Evolutionary conservation across 2,113 vertebrate species (phyloP).

Genomic region (Chamaea fasciata): DNA sequence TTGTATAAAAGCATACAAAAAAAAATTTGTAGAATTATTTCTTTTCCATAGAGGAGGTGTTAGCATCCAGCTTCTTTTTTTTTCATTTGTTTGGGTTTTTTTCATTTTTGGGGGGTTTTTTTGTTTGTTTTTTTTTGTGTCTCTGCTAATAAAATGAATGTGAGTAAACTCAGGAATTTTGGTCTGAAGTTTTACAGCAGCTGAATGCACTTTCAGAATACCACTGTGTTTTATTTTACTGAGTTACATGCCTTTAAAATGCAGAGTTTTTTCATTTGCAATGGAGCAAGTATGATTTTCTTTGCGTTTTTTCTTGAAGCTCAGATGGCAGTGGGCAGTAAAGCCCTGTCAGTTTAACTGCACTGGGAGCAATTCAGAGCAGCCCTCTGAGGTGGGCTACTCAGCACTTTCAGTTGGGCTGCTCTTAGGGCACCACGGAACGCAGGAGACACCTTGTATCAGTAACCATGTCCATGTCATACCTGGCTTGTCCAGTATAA

Average conservation of each 20-base stretch:
- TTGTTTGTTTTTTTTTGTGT: neutral
- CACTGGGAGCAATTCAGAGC: neutral
- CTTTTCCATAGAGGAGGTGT: neutral
- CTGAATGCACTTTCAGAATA: neutral
- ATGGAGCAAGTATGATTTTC: neutral
- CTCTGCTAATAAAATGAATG: neutral
- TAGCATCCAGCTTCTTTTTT: neutral
- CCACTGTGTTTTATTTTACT: neutral
- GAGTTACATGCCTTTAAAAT: neutral
- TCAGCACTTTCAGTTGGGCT: neutral
- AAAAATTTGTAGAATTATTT: neutral
- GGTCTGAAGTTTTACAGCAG: neutral
- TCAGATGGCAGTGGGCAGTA: neutral
- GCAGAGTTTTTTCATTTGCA: neutral
- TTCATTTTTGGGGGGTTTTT: too few species aligned
- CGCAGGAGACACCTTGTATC: neutral
- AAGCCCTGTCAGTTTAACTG: neutral
- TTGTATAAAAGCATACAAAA: fast-evolving
- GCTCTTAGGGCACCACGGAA: neutral
- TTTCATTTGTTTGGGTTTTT: too few species aligned
- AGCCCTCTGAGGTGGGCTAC: neutral
- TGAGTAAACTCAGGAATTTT: neutral
- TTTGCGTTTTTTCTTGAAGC: neutral
- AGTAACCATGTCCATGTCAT: neutral
- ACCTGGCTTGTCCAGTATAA: neutral